Conservation (phyloP, 2,888 invertebrate genomes). For the Endotricha flammealis region DNA sequence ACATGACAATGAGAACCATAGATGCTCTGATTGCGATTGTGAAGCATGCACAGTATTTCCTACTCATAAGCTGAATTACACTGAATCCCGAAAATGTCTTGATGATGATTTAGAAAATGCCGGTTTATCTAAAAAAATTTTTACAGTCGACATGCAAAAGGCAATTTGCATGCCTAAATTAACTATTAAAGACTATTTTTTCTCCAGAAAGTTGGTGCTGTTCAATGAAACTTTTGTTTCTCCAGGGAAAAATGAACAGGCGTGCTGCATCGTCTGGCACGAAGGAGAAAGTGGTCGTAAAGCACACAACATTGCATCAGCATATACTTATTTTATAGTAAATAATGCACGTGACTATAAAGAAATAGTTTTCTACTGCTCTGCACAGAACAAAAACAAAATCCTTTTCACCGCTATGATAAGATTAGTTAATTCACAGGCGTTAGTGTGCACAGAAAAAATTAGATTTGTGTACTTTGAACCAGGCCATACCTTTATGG, state of each 20-base stretch:
- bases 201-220: slow-evolving; percentile 6
- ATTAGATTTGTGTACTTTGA: slow-evolving; percentile 8
- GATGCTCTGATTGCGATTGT: neutral
- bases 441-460: neutral
- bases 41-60: neutral
- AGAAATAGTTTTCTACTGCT: neutral
- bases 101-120: neutral
- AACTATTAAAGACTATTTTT: slow-evolving; percentile 3
- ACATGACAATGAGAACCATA: neutral
- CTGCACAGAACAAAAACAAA: slow-evolving; percentile 4
- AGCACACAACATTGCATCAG: slow-evolving; percentile 3
- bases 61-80: neutral
- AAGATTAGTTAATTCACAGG: slow-evolving; percentile 2
- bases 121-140: neutral
- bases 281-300: slow-evolving; percentile 7
- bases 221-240: slow-evolving; percentile 9
- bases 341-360: neutral
- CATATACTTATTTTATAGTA: neutral
- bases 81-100: neutral
- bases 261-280: slow-evolving; percentile 7
- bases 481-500: slow-evolving; percentile 10
- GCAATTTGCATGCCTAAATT: slow-evolving; percentile 7
- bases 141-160: slow-evolving; percentile 1
- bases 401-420: neutral
- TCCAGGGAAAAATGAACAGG: slow-evolving; percentile 6